These are phyloP conservation scores for Momotus momota DNA, from an alignment of 2,797 vertebrate genomes.

Conservation along the genomic window DNA sequence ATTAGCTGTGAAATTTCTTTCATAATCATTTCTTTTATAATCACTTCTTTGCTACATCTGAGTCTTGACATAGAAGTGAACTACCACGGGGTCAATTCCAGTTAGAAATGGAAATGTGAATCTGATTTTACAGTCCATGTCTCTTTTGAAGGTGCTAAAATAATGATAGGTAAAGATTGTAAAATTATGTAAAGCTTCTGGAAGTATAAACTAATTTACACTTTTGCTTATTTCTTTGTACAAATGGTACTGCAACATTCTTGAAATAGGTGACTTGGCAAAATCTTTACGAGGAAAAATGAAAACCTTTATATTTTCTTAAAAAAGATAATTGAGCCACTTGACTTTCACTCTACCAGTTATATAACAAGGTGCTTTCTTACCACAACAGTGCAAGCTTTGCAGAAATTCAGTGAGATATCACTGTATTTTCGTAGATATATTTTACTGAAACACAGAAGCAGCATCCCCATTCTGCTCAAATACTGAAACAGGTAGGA, in stretches of 20 bases:
- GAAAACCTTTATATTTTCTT: neutral
- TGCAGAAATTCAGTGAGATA: neutral
- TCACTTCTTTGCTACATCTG: neutral
- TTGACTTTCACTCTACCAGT: neutral
- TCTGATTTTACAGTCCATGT: neutral
- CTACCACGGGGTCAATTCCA: neutral
- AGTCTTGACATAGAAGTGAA: neutral
- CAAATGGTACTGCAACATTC: neutral
- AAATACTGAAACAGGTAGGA: neutral
- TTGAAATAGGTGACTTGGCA: neutral
- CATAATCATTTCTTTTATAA: neutral
- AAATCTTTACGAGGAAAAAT: neutral
- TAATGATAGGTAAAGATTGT: neutral
- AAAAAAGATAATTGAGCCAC: neutral
- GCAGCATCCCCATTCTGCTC: neutral
- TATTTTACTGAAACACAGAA: neutral
- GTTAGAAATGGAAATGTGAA: conserved; percentile 1
- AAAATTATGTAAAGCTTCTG: neutral
- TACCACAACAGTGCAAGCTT: neutral
- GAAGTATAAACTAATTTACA: conserved; percentile 18
- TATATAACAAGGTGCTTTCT: neutral
- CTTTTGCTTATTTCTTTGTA: conserved; percentile 3
- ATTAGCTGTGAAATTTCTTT: neutral
- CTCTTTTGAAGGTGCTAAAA: neutral
- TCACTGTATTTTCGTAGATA: neutral